Conservation (phyloP, 2,113 vertebrate genomes). For the Garra rufa region DNA sequence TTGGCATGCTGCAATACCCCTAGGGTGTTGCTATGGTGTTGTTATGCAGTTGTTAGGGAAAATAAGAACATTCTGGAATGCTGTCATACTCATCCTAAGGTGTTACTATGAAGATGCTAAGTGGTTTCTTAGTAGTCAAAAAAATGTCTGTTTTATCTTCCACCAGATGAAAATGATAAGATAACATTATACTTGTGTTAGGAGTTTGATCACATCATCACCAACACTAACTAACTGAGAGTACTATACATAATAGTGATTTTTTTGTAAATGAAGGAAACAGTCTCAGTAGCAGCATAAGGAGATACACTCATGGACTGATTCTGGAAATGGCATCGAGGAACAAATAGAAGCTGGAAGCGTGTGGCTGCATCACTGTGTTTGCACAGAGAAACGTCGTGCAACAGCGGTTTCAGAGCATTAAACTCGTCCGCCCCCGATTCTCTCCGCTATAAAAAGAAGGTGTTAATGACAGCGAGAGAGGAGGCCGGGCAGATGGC, state of each 20-base stretch:
- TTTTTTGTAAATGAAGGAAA: conserved; percentile 10
- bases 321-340: background rate
- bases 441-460: conserved; percentile 57
- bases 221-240: background rate
- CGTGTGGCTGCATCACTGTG: background rate
- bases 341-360: background rate
- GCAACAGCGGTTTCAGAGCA: conserved; percentile 28
- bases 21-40: background rate
- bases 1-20: background rate
- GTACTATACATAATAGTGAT: background rate
- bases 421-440: conserved; percentile 18
- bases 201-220: background rate
- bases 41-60: too few species aligned
- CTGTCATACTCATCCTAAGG: background rate
- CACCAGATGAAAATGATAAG: too few species aligned
- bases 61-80: too few species aligned
- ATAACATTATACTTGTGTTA: too few species aligned
- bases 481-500: conserved; percentile 65
- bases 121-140: too few species aligned
- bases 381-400: conserved; percentile 9
- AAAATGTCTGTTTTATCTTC: background rate
- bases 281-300: background rate
- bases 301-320: background rate
- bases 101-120: background rate
- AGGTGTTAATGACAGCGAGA: conserved; percentile 54